A percentile compares a stretch with the other conserved stretches of the same genome.
These are phyloP conservation scores for Drosophila meridiana DNA, from an alignment of 2,888 invertebrate species.

Conservation along the genomic window DNA sequence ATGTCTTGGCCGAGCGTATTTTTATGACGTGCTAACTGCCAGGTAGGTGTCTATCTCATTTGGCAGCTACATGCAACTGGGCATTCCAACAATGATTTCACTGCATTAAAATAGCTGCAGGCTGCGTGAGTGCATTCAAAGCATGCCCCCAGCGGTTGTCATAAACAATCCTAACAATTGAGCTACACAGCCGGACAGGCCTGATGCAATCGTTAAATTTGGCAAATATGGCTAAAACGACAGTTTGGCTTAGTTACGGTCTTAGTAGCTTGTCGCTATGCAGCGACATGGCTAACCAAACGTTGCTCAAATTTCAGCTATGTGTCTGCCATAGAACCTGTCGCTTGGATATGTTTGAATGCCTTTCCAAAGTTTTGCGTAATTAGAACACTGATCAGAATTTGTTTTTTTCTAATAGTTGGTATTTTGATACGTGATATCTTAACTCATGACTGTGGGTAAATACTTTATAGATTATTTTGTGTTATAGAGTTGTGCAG, in stretches of 20 bases:
- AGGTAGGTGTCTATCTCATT: constrained; percentile 60
- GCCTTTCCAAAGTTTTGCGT: constrained; percentile 25
- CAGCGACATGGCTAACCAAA: constrained; percentile 37
- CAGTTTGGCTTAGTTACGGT: constrained; percentile 34
- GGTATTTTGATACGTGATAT: constrained; percentile 15
- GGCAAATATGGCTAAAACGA: constrained; percentile 76
- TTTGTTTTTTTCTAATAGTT: constrained; percentile 1
- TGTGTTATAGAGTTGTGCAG: constrained; percentile 4
- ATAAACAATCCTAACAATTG: constrained; percentile 56
- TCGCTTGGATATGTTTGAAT: constrained; percentile 17
- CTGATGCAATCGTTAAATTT: constrained; percentile 78
- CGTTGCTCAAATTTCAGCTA: constrained; percentile 36
- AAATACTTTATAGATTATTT: constrained; percentile 3
- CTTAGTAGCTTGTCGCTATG: constrained; percentile 41
- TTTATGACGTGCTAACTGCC: constrained; percentile 65
- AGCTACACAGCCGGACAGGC: constrained; percentile 19
- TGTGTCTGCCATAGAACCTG: constrained; percentile 47
- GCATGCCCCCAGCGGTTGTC: constrained; percentile 61
- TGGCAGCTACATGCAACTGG: constrained; percentile 53
- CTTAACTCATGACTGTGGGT: background rate
- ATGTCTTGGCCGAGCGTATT: constrained; percentile 47
- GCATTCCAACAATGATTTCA: constrained; percentile 71
- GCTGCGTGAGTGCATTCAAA: constrained; percentile 70
- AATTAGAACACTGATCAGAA: constrained; percentile 46
- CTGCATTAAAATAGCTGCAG: constrained; percentile 69